A percentile compares a stretch with the other conserved stretches of the same genome.
Evolutionary conservation across 2,888 invertebrate genomes (phyloP).

Genomic region (Pandemis cinnamomeana): DNA sequence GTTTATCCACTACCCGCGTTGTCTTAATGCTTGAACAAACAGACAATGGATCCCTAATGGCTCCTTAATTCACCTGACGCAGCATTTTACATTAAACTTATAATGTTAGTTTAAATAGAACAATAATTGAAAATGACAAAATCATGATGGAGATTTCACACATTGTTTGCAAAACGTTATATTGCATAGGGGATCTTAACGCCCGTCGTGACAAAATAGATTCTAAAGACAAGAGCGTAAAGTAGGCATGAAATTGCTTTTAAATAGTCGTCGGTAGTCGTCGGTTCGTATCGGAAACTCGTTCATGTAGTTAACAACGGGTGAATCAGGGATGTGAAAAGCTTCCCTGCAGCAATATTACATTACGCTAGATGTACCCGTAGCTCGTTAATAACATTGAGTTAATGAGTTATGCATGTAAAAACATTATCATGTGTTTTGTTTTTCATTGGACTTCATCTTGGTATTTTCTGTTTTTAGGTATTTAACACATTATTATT

Average conservation of each 20-base stretch:
- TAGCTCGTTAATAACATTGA: not conserved
- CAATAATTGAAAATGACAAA: not conserved
- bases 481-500: too few species aligned
- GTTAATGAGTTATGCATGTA: not conserved
- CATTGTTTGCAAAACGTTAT: conserved; percentile 5
- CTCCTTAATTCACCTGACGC: conserved; percentile 32
- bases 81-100: conserved; percentile 29
- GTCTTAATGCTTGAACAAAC: conserved; percentile 16
- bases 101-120: not conserved
- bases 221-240: conserved; percentile 41
- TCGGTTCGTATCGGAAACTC: conserved; percentile 13
- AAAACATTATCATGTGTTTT: not conserved
- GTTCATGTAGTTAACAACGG: conserved; percentile 20
- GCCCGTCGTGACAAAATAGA: conserved; percentile 49
- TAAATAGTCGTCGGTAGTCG: conserved; percentile 41
- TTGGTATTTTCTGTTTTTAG: too few species aligned
- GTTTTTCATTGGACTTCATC: too few species aligned
- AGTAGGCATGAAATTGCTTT: conserved; percentile 48
- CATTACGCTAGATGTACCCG: not conserved
- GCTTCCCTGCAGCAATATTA: conserved; percentile 4
- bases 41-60: conserved; percentile 34
- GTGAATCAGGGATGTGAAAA: conserved; percentile 17
- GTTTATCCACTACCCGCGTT: conserved; percentile 6
- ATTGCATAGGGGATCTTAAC: conserved; percentile 4
- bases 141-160: not conserved